Evolutionary conservation across 2,888 invertebrate species (phyloP).

Genomic region (Cryptocheilus praepositus): DNA sequence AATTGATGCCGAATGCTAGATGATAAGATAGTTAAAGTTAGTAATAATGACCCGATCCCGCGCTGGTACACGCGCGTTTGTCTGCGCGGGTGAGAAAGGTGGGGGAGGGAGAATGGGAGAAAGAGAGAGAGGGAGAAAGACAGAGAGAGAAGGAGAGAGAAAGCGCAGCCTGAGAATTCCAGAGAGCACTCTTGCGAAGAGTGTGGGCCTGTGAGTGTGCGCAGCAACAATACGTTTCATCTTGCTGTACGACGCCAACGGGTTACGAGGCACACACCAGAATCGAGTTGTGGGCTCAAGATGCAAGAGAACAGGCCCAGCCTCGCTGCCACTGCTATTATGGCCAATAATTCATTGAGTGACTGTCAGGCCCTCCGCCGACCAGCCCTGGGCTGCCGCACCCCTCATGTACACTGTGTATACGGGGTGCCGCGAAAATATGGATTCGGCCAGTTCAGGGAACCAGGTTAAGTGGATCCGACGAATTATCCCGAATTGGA

Average conservation of each 20-base stretch:
- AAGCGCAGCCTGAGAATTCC: slow-evolving; percentile 1
- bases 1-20: no score
- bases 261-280: slow-evolving; percentile 41
- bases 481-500: no score
- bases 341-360: slow-evolving; percentile 75
- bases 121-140: slow-evolving; percentile 10
- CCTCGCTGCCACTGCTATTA: slow-evolving; percentile 73
- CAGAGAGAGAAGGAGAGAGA: slow-evolving; percentile 7
- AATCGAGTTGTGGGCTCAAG: slow-evolving; percentile 60
- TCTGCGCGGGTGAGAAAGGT: slow-evolving; percentile 3
- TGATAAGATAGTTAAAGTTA: no score
- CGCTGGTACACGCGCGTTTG: slow-evolving; percentile 10
- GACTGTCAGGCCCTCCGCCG: slow-evolving; percentile 71
- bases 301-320: slow-evolving; percentile 56
- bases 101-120: slow-evolving; percentile 1
- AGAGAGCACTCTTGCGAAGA: slow-evolving; percentile 23
- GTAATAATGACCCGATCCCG: neutral
- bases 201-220: slow-evolving; percentile 49
- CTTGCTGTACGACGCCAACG: slow-evolving; percentile 52
- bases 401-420: slow-evolving; percentile 58
- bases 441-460: slow-evolving; percentile 1
- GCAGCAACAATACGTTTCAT: slow-evolving; percentile 56
- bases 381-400: slow-evolving; percentile 62
- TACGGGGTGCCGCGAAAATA: slow-evolving; percentile 42
- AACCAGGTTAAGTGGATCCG: no score